phyloP scores from a whole-genome alignment of 2,797 vertebrate genomes.

The Florisuga fusca region DNA sequence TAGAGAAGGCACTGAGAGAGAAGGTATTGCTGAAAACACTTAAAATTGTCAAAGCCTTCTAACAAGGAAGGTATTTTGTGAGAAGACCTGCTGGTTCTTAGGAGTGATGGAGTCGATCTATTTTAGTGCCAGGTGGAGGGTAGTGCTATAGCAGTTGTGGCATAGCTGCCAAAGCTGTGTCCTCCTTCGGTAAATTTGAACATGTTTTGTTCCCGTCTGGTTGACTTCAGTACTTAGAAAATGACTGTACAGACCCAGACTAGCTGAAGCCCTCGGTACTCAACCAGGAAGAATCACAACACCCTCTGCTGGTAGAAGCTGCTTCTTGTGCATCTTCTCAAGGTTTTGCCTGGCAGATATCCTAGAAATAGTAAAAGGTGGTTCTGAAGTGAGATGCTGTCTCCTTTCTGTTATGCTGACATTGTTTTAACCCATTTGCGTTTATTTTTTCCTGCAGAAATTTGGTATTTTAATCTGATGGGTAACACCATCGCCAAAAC shows the following conservation, averaged over 20 bases:
- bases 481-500: neutral
- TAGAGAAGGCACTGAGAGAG: neutral
- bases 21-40: neutral
- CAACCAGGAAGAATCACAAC: slow-evolving; percentile 35
- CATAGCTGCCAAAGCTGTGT: slow-evolving; percentile 18
- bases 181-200: slow-evolving; percentile 5
- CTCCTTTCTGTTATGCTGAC: neutral
- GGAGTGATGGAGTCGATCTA: neutral
- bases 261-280: neutral
- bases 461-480: neutral
- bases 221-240: slow-evolving; percentile 25
- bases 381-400: neutral
- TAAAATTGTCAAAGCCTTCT: neutral
- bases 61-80: neutral
- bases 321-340: neutral
- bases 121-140: slow-evolving; percentile 5
- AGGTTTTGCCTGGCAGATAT: slow-evolving; percentile 2
- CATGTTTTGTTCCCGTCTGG: neutral
- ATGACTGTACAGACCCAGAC: neutral
- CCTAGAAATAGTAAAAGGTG: neutral
- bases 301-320: slow-evolving; percentile 35
- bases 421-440: neutral
- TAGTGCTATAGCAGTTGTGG: neutral
- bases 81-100: neutral
- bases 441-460: neutral